These are phyloP conservation scores for Sinocyclocheilus maitianheensis DNA, from an alignment of 2,113 vertebrate genomes.

Conservation along the genomic window DNA sequence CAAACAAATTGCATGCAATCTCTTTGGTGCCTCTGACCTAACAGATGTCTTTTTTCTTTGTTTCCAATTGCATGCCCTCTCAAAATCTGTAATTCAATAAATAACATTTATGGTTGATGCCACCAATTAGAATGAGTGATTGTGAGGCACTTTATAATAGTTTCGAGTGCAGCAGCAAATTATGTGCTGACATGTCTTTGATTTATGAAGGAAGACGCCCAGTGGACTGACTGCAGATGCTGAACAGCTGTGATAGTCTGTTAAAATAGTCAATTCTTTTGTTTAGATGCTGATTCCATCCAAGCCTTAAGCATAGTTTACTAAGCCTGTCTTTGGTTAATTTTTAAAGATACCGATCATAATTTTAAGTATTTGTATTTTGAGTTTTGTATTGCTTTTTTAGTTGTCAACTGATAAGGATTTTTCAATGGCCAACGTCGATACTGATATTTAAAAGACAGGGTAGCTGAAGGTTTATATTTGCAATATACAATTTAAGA, in stretches of 20 bases:
- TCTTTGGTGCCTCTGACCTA: conserved; percentile 39
- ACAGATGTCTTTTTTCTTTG: conserved; percentile 7
- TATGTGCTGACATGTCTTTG: conserved; percentile 53
- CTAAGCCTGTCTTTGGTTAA: conserved; percentile 25
- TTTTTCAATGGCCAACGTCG: background rate
- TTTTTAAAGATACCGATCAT: conserved; percentile 21
- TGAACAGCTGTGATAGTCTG: conserved; percentile 47
- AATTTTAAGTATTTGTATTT: conserved; percentile 5
- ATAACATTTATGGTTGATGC: conserved; percentile 25
- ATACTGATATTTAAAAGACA: no score
- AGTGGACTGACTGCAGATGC: conserved; percentile 50
- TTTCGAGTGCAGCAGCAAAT: conserved; percentile 42
- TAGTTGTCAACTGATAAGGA: background rate
- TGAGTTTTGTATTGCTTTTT: no score
- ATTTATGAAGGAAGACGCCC: conserved; percentile 46
- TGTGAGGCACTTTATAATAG: conserved; percentile 45
- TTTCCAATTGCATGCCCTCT: conserved; percentile 23
- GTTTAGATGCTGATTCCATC: conserved; percentile 48
- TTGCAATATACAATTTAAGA: no score
- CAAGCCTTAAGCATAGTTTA: conserved; percentile 49
- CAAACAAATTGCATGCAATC: conserved; percentile 15
- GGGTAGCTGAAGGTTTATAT: no score
- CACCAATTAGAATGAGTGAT: conserved; percentile 47
- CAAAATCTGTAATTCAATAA: conserved; percentile 2
- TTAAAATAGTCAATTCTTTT: conserved; percentile 29